A percentile compares a stretch with the other conserved stretches of the same genome.
phyloP scores from a whole-genome alignment of 2,888 invertebrate species.

The Rhogogaster chlorosoma region DNA sequence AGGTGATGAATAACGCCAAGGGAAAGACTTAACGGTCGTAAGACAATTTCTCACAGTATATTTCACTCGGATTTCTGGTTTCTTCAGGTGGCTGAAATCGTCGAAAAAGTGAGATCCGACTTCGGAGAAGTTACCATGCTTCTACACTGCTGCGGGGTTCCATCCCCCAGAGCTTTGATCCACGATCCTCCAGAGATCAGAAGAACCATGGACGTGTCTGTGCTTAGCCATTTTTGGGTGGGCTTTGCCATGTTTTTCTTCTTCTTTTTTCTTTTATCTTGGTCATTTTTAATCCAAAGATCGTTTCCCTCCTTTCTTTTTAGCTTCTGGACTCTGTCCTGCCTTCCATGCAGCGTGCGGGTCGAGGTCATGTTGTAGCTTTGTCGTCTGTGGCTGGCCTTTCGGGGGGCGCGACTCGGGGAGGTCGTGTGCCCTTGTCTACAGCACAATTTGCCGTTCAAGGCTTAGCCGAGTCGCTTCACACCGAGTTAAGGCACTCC shows the following conservation, averaged over 20 bases:
- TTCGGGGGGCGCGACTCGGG: slow-evolving; percentile 79
- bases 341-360: slow-evolving; percentile 81
- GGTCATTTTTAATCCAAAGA: neutral
- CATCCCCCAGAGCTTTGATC: slow-evolving; percentile 81
- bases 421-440: slow-evolving; percentile 81
- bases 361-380: slow-evolving; percentile 82
- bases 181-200: slow-evolving; percentile 80
- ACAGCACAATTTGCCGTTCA: slow-evolving; percentile 85
- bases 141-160: slow-evolving; percentile 83
- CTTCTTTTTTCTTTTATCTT: neutral
- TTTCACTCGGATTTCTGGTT: slow-evolving; percentile 40
- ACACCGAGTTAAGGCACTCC: slow-evolving; percentile 81
- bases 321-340: slow-evolving; percentile 82
- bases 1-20: slow-evolving; percentile 66
- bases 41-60: neutral
- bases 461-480: slow-evolving; percentile 83
- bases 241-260: slow-evolving; percentile 57
- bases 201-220: slow-evolving; percentile 80
- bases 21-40: neutral
- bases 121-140: slow-evolving; percentile 82
- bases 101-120: slow-evolving; percentile 78
- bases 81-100: slow-evolving; percentile 76
- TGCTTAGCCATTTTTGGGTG: slow-evolving; percentile 84
- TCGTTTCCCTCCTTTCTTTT: slow-evolving; percentile 56
- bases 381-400: slow-evolving; percentile 83